Base-by-base conservation (phyloP, 1,140 invertebrate genomes). In the Eubasilissa regina region DNA sequence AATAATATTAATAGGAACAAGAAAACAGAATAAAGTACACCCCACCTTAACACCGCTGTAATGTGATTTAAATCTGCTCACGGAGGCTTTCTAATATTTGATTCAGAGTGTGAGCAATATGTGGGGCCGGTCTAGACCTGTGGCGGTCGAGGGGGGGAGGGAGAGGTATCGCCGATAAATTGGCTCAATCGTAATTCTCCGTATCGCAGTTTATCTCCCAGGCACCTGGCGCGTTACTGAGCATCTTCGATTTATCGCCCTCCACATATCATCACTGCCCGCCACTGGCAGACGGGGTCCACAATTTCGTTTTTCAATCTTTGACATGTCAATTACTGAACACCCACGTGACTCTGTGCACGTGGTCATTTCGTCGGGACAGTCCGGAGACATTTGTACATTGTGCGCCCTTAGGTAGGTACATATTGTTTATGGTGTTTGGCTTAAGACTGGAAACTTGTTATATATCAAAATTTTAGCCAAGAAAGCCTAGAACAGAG, bases 161-260 rank as follows among this genome's bases (percentile, higher is more conserved):
- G 70, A 0, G 9, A 48, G 44, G 44, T 17, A 35, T 35, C 48
- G 48, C 48, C 55, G 72, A 78, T 81, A 78, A 81, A 81, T 81
- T 70, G 76, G 48, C 53, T 44, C 80, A 78, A 78, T 78, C 80
- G 76, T 81, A 81, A 81, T 78, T 81, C 80, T 75, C 58, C 19
- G 72, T 78, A 78, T 78, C 80, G 76, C 72, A 66, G 72, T 81
- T 78, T 78, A 78, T 81, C 72, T 45, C 43, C 73, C 73, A 15
- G n/a, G 47, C 53, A 19, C 12, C 35, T 43, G 73, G 51, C 73
- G 55, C 60, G 60, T 25, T 25, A 64, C 35, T 43, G 21, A 64
- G 60, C 19, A 44, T 64, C 60, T 64, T n/a, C 13, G 60, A 64
- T 64, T 58, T 58, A 58, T 58, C 15, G 55, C 55, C 55, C 55